Evolutionary conservation across 1,140 invertebrate species (phyloP).

Genomic region (Potamilus streckersoni): DNA sequence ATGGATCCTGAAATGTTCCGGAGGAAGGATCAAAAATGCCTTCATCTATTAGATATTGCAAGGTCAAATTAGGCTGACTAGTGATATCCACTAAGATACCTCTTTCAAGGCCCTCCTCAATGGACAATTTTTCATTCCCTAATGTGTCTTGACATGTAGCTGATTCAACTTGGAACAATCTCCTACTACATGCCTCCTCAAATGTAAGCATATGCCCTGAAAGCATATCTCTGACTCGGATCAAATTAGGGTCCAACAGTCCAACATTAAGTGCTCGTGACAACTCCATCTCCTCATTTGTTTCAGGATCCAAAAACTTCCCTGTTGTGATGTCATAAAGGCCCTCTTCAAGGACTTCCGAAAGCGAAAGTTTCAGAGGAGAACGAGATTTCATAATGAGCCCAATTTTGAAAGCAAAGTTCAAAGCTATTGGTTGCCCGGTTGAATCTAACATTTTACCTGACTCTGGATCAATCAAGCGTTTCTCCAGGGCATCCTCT

Average conservation of each 20-base stretch:
- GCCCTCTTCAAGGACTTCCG: conserved; percentile 85
- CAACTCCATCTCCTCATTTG: conserved; percentile 72
- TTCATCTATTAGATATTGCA: conserved; percentile 57
- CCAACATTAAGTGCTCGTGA: conserved; percentile 77
- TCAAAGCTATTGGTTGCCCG: conserved; percentile 80
- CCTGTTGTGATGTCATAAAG: conserved; percentile 82
- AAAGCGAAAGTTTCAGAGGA: conserved; percentile 83
- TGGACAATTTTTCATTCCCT: conserved; percentile 42
- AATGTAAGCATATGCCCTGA: conserved; percentile 82
- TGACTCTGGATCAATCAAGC: conserved; percentile 81
- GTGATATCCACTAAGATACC: conserved; percentile 57
- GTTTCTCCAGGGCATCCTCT: conserved; percentile 82
- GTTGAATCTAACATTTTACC: conserved; percentile 76
- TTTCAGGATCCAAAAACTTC: conserved; percentile 75
- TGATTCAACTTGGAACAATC: conserved; percentile 79
- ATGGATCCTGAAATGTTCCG: conserved; percentile 52
- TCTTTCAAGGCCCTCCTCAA: conserved; percentile 55
- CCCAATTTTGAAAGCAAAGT: conserved; percentile 87
- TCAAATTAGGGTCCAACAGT: conserved; percentile 82
- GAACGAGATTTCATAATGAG: conserved; percentile 85
- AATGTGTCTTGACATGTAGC: conserved; percentile 77
- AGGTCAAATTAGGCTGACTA: conserved; percentile 54
- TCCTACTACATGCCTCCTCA: conserved; percentile 77
- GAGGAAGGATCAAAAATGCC: conserved; percentile 44
- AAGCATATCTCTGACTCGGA: conserved; percentile 81